These are phyloP conservation scores for Carassius gibelio DNA, from an alignment of 2,113 vertebrate species.

Conservation along the genomic window DNA sequence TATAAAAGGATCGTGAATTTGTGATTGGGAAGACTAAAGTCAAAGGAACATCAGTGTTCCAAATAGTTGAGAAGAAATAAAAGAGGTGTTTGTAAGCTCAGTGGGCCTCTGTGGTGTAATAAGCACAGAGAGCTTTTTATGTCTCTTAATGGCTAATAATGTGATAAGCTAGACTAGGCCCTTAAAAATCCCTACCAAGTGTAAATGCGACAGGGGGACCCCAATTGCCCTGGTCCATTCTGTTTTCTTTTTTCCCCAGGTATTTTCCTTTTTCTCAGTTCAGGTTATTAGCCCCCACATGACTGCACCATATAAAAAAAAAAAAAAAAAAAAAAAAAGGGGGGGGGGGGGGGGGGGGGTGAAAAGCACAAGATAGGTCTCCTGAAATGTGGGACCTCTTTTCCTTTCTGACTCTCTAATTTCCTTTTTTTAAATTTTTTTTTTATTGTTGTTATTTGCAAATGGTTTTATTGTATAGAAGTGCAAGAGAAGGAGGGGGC, in stretches of 20 bases:
- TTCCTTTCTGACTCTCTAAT: slow-evolving; percentile 23
- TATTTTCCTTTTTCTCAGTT: slow-evolving; percentile 83
- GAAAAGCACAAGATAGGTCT: slow-evolving; percentile 78
- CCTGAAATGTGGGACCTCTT: slow-evolving; percentile 72
- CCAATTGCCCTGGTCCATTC: slow-evolving; percentile 90
- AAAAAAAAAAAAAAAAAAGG: slow-evolving; percentile 69
- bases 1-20: not conserved
- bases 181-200: slow-evolving; percentile 83
- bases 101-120: slow-evolving; percentile 82
- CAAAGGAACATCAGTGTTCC: slow-evolving; percentile 58
- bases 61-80: slow-evolving; percentile 59
- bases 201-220: slow-evolving; percentile 89
- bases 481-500: slow-evolving; percentile 82
- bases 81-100: slow-evolving; percentile 72
- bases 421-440: slow-evolving; percentile 64
- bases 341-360: slow-evolving; percentile 56
- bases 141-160: slow-evolving; percentile 92
- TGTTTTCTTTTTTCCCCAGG: slow-evolving; percentile 69
- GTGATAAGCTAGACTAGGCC: slow-evolving; percentile 92
- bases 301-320: slow-evolving; percentile 79
- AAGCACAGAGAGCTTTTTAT: slow-evolving; percentile 83
- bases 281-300: slow-evolving; percentile 90
- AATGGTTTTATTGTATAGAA: slow-evolving; percentile 87
- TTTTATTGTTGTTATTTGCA: slow-evolving; percentile 89
- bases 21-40: slow-evolving; percentile 22